Conservation (phyloP, 2,888 invertebrate species). For the Catotricha subobsoleta region DNA sequence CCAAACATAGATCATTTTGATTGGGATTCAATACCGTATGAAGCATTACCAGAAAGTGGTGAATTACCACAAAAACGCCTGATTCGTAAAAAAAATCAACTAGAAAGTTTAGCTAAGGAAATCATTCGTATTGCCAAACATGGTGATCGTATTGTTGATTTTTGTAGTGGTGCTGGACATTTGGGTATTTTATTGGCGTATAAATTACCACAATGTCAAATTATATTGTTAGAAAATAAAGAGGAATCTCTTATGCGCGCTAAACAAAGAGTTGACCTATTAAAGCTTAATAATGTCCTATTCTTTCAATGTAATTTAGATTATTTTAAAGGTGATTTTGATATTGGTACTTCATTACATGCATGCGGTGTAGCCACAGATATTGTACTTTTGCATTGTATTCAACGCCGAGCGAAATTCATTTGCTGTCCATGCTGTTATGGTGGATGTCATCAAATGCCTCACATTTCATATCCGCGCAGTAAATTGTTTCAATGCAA, state of each 20-base stretch:
- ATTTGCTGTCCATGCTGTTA: slow-evolving; percentile 90
- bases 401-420: slow-evolving; percentile 57
- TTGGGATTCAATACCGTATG: slow-evolving; percentile 54
- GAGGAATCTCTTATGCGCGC: slow-evolving; percentile 67
- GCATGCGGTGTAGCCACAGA: slow-evolving; percentile 93
- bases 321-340: slow-evolving; percentile 64
- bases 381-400: slow-evolving; percentile 71
- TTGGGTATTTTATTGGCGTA: slow-evolving; percentile 72
- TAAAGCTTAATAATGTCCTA: slow-evolving; percentile 53
- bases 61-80: slow-evolving; percentile 57
- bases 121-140: slow-evolving; percentile 49
- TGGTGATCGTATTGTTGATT: slow-evolving; percentile 68
- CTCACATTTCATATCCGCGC: slow-evolving; percentile 64
- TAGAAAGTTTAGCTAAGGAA: slow-evolving; percentile 66
- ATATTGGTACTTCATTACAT: slow-evolving; percentile 77
- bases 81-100: slow-evolving; percentile 63
- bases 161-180: slow-evolving; percentile 89
- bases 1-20: slow-evolving; percentile 30
- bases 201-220: slow-evolving; percentile 54
- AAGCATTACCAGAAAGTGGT: slow-evolving; percentile 60
- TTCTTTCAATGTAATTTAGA: slow-evolving; percentile 81
- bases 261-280: slow-evolving; percentile 42
- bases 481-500: slow-evolving; percentile 41
- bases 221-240: slow-evolving; percentile 82
- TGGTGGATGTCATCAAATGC: slow-evolving; percentile 67